phyloP scores from a whole-genome alignment of 2,797 vertebrate species.

The Helicolenus hilgendorfi region DNA sequence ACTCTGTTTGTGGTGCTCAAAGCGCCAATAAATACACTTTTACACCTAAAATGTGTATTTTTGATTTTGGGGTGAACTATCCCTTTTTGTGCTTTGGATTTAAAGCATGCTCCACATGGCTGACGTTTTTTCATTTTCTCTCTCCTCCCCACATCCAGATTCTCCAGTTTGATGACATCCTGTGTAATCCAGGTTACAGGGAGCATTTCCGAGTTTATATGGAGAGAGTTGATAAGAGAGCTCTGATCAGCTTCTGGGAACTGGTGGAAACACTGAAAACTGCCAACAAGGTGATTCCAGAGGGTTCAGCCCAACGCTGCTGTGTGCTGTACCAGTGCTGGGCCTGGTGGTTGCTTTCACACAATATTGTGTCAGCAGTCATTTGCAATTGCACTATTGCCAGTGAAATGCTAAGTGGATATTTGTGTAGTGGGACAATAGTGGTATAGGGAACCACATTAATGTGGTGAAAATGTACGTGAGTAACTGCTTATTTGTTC shows the following conservation, averaged over 20 bases:
- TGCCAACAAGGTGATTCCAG: slow-evolving; percentile 93
- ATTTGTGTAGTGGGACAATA: neutral
- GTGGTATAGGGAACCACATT: neutral
- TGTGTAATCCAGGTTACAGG: slow-evolving; percentile 92
- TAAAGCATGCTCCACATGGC: neutral
- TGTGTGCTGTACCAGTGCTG: neutral
- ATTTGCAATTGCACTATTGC: too few species aligned
- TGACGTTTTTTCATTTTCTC: neutral
- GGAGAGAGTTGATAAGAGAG: slow-evolving; percentile 95
- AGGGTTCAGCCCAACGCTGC: neutral
- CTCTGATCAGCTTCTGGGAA: slow-evolving; percentile 96
- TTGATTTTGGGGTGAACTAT: neutral
- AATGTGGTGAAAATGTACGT: neutral
- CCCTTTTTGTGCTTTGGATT: neutral
- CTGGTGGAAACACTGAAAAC: slow-evolving; percentile 95
- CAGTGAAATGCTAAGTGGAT: neutral
- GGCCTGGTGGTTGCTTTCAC: neutral
- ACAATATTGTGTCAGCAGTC: neutral
- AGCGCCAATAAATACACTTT: too few species aligned
- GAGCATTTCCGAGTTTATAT: slow-evolving; percentile 95
- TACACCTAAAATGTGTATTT: neutral
- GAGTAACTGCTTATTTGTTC: neutral
- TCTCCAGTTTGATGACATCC: slow-evolving; percentile 97
- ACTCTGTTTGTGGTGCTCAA: too few species aligned
- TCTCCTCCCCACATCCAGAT: slow-evolving; percentile 87